A percentile compares a stretch with the other conserved stretches of the same genome.
Conservation (phyloP, 2,113 vertebrate genomes). For the Ammodytes marinus region DNA sequence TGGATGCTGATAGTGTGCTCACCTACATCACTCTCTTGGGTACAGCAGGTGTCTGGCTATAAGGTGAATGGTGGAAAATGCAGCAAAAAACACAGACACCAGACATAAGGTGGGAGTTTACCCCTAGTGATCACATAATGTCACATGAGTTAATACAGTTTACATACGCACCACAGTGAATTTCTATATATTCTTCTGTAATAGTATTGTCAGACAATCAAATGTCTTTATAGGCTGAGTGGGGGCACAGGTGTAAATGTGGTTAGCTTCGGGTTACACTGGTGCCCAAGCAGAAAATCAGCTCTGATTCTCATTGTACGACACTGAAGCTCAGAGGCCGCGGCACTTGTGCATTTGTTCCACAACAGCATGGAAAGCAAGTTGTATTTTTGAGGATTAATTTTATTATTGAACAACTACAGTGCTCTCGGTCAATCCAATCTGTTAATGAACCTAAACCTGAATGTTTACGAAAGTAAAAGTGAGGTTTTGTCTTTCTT, state of each 20-base stretch:
- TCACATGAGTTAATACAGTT: conserved; percentile 1
- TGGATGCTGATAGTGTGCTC: conserved; percentile 44
- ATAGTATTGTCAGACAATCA: conserved; percentile 35
- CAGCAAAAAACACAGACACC: background rate
- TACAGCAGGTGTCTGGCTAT: conserved; percentile 22
- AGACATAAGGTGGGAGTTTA: background rate
- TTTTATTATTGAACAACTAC: too few relatives aligned
- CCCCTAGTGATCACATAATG: conserved; percentile 3
- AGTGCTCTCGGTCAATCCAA: too few relatives aligned
- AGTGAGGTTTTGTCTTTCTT: too few relatives aligned
- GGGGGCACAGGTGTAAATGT: conserved; percentile 35
- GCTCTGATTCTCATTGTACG: conserved; percentile 32
- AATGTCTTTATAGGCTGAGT: conserved; percentile 33
- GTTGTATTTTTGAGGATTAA: too few relatives aligned
- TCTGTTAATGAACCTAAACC: too few relatives aligned
- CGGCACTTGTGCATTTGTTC: conserved; percentile 46
- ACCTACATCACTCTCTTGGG: conserved; percentile 31
- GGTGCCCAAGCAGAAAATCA: conserved; percentile 65
- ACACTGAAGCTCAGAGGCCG: conserved; percentile 47
- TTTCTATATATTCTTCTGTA: background rate
- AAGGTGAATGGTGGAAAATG: background rate
- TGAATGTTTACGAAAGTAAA: too few relatives aligned
- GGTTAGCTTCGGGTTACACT: conserved; percentile 48
- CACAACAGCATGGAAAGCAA: conserved; percentile 53
- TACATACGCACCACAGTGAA: background rate